Evolutionary conservation across 2,113 vertebrate genomes (phyloP), one percentile per base, ranked within the genome.

Genomic region (Empidonax alnorum): DNA sequence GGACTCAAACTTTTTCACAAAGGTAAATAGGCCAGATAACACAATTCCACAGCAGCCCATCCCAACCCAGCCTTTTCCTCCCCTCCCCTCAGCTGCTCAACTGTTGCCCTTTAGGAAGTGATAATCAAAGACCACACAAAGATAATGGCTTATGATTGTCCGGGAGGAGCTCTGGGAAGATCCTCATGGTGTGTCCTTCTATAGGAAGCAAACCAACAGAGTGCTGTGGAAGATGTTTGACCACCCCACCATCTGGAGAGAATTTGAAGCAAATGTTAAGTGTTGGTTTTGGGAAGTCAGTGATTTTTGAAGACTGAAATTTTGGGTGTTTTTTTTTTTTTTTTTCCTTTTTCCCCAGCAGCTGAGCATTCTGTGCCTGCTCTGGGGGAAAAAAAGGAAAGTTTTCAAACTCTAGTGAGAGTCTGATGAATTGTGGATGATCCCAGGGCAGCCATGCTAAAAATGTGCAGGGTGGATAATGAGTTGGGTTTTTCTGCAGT

Each of bases 81-180:
- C n/a, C 5, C 50, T 89, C 30, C 27, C 49, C 49, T 78, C 50
- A 5, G 4, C 52, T 65, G 49, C 75, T 82, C 31, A 35, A 25
- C 53, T 63, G 3, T 25, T 92, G 86, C 42, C 47, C 61, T 95
- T 92, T 94, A 44, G 0, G 0, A 77, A 75, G 19, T 49, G 76
- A 84, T 90, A 87, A 90, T 88, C 77, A 65, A 82, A 88, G 95
- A 94, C 72, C 94, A 96, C 94, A 89, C 86, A 87, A 69, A 92
- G 93, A 77, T 84, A 84, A 72, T 4, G 41, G n/a, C 72, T 93
- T 33, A 0, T 69, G 41, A 87, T 78, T 67, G 61, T 67, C 47
- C 33, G 47, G 72, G 73, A 86, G 49, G 47, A 90, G 65, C 66
- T 75, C 39, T 25, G 5, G 58, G 58, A 83, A 68, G 44, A 41